These are phyloP conservation scores for Hippopotamyrus pictus DNA, from an alignment of 2,797 vertebrate species.

Conservation along the genomic window DNA sequence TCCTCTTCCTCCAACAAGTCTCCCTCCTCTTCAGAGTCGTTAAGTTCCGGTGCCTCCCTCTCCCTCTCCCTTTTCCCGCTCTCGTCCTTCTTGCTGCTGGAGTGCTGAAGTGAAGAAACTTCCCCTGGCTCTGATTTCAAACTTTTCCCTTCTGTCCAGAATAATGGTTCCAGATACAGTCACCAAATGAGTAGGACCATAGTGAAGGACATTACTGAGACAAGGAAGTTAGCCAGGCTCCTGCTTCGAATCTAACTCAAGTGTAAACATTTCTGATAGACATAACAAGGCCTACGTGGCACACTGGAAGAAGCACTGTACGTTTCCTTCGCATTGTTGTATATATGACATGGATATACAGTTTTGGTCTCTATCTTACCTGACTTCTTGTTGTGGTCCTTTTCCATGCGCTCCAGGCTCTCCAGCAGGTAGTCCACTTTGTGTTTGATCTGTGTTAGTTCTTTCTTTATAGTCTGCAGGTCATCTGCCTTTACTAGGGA, in stretches of 20 bases:
- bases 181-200: background rate
- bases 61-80: conserved; percentile 64
- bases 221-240: background rate
- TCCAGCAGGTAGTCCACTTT: conserved; percentile 81
- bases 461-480: conserved; percentile 78
- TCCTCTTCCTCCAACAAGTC: conserved; percentile 76
- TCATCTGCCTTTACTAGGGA: conserved; percentile 73
- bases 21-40: conserved; percentile 77
- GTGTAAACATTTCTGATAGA: background rate
- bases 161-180: background rate
- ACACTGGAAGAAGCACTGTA: background rate
- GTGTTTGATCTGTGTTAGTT: conserved; percentile 81
- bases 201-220: background rate
- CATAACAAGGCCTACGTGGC: background rate
- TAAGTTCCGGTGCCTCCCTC: conserved; percentile 68
- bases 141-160: conserved; percentile 61
- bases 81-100: conserved; percentile 70
- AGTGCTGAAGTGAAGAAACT: conserved; percentile 59
- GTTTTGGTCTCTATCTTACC: conserved; percentile 43
- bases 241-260: background rate
- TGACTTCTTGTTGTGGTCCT: conserved; percentile 74
- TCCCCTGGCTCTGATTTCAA: conserved; percentile 72
- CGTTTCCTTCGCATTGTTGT: background rate
- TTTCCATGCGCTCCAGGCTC: conserved; percentile 78
- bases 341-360: conserved; percentile 39